Evolutionary conservation across 2,888 invertebrate species (phyloP), one percentile per base, ranked within the genome.

Genomic region (Miltochrista miniata): DNA sequence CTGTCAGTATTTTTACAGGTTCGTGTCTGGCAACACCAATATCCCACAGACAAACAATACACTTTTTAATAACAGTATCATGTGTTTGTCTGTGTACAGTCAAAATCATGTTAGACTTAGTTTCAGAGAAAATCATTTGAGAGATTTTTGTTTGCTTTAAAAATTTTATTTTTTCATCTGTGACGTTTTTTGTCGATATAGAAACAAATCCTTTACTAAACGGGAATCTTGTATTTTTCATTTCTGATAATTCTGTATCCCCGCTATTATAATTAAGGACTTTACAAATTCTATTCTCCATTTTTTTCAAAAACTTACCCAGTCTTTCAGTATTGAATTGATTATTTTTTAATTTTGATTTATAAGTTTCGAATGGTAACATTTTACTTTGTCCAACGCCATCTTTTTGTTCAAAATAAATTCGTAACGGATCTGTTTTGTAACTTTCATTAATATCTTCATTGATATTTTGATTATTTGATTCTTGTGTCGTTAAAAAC

Each of bases 391-490:
- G 48, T 1, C 91, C 89, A 7, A 70, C 87, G 54, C 90, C 91
- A 74, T 88, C 71, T 79, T 81, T 89, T 49, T 91, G 90, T 65
- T 91, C 90, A n/a, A 91, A 78, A 61, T 73, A 85, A 40, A 89
- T 75, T 41, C 87, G 68, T 33, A 91, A 60, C 0, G 87, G 85
- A 74, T 88, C 81, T 0, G 51, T 63, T 61, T 72, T 79, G 43
- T 87, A 90, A 59, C 64, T 68, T 48, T 75, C 72, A 72, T 78
- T 74, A 1, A 56, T n/a, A 30, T 62, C 71, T 50, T 59, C 58
- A 45, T 61, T 59, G 10, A 68, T 59, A 3, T 15, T 42, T 15
- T 70, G 53, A 1, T 67, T 61, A 57, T 73, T 54, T 0, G 47
- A 7, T 2, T 24, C 58, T 39, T 68, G 61, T 33, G 71, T 70